Evolutionary conservation across 2,797 vertebrate species (phyloP), one percentile per base, ranked within the genome.

Genomic region (Sebastes alutus): DNA sequence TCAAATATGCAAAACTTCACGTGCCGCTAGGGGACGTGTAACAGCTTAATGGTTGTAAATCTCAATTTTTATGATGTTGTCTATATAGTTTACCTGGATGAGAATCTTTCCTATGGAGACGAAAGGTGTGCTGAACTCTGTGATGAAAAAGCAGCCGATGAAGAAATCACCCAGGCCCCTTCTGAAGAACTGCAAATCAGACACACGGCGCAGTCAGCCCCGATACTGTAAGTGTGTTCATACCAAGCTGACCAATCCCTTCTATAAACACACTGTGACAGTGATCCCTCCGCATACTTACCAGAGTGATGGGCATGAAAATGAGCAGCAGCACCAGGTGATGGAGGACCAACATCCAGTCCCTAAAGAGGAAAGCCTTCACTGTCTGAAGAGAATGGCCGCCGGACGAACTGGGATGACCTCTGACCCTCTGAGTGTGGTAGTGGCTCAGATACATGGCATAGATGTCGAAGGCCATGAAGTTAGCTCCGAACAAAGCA

Each of bases 371-470:
- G 92, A 97, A 97, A 46, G 92, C 94, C 81, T 83, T 85, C 55
- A 97, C 73, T 0, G 93, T 94, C 67, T 80, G 83, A 32, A 94
- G 84, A 0, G 94, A 94, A 55, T 96, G 93, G 61, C 89, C 79
- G 71, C 67, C 81, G 68, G 60, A 22, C 58, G 90, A 25, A 6
- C 5, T 66, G 2, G 2, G 6, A 0, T 81, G 27, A 11, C 89
- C 87, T 80, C 63, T 93, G 35, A 93, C 93, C 85, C 33, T 90
- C 85, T 91, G 93, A 54, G 87, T 93, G 83, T 96, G 94, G 94
- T 95, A 97, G 82, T 98, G 95, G 78, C 94, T 96, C 68, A 97
- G 93, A 86, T 97, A 98, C 97, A 98, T 98, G 92, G 96, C 95
- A 0, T 91, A 97, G 66, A 95, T 89, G 91, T 98, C 97, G 0